Base-by-base conservation (phyloP, 2,888 invertebrate genomes). In the Rhyacophila evoluta region DNA sequence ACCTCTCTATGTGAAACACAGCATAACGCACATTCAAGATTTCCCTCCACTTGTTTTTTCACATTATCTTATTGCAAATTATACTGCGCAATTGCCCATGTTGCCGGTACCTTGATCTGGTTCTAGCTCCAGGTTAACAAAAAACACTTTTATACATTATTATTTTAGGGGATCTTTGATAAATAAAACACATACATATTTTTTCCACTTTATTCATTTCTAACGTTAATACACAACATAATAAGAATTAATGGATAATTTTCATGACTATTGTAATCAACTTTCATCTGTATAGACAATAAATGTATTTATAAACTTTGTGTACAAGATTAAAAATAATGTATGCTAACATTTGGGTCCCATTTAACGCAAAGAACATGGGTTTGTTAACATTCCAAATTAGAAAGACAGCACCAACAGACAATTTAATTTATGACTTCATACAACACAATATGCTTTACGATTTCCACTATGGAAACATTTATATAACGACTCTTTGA, bases 161-260 rank as follows among this genome's bases (percentile, higher is more conserved):
- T n/a, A n/a, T n/a, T n/a, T n/a, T n/a, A n/a, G n/a, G n/a, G n/a
- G n/a, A n/a, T n/a, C n/a, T n/a, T n/a, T n/a, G n/a, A n/a, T n/a
- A 1, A 55, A 55, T 55, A 25, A 55, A 55, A 55, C 55, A 25
- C 55, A 55, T 0, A 12, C 5, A 3, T 55, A 19, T 55, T 41
- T 55, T 55, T 55, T 55, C 55, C 55, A 55, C 25, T 55, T 55
- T 76, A 38, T 81, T 81, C 69, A 79, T 79, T 79, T 81, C 81
- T 81, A 81, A 79, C 72, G 79, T 79, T 80, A 79, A 78, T 76
- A 77, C 67, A 81, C 75, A 81, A 78, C 78, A 82, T 77, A 72
- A 81, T 76, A 76, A 79, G 75, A 74, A 27, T 67, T 75, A 67
- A 68, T 74, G 33, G 33, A 68, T 33, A 28, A 33, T 33, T 74